A percentile compares a stretch with the other conserved stretches of the same genome.
phyloP scores from a whole-genome alignment of 1,140 invertebrate species.

The Prorops nasuta region DNA sequence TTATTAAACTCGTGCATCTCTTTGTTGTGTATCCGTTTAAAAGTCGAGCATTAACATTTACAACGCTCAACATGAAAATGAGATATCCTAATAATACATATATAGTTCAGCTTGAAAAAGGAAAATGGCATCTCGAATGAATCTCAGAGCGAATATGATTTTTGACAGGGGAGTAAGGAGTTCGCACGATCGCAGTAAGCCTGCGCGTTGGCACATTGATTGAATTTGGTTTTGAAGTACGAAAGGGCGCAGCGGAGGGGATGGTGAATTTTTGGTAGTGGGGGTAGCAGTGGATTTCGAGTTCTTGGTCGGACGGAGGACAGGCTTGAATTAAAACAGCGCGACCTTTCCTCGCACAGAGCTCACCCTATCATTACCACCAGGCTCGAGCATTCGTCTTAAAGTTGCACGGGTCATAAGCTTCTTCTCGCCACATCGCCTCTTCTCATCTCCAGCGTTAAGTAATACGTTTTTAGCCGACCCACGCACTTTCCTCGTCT shows the following conservation, averaged over 20 bases:
- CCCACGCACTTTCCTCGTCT: background rate
- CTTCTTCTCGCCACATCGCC: background rate
- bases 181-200: constrained; percentile 14
- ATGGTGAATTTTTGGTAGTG: constrained; percentile 23
- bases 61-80: too few relatives aligned
- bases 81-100: too few relatives aligned
- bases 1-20: too few relatives aligned
- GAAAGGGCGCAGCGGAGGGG: background rate
- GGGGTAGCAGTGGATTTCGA: constrained; percentile 12
- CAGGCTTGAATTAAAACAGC: constrained; percentile 10
- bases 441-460: background rate
- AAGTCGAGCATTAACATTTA: too few relatives aligned
- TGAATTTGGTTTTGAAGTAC: constrained; percentile 26
- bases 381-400: too few relatives aligned
- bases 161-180: too few relatives aligned
- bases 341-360: constrained; percentile 17
- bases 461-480: too few relatives aligned
- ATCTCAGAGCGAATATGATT: too few relatives aligned
- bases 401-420: background rate
- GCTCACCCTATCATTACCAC: too few relatives aligned
- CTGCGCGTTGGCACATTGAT: constrained; percentile 29
- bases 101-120: too few relatives aligned
- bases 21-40: too few relatives aligned
- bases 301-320: constrained; percentile 14
- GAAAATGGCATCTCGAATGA: too few relatives aligned